Percentiles rank a stretch among this genome's conserved stretches.
Conservation (phyloP, 2,113 vertebrate genomes). For the Parotia lawesii region DNA sequence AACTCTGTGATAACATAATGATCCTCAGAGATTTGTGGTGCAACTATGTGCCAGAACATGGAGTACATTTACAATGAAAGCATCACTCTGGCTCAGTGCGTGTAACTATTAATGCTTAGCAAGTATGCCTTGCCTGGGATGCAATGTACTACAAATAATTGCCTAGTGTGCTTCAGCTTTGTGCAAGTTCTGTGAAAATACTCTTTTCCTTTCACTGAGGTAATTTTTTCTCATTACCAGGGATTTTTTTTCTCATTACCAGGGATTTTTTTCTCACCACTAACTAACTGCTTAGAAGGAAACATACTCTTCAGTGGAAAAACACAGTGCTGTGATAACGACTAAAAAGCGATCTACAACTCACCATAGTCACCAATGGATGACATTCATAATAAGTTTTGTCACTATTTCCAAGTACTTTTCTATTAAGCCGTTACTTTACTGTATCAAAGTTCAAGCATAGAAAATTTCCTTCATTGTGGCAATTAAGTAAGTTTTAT, state of each 20-base stretch:
- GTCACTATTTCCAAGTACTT: slow-evolving; percentile 28
- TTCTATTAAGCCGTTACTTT: background rate
- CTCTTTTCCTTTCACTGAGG: background rate
- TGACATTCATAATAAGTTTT: slow-evolving; percentile 21
- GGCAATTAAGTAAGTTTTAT: slow-evolving; percentile 27
- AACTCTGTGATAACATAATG: background rate
- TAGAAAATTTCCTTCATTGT: slow-evolving; percentile 21
- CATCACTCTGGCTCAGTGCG: background rate
- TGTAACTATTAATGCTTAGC: background rate
- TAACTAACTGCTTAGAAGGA: background rate
- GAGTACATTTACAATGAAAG: background rate
- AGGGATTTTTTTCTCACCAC: background rate
- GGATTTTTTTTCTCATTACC: background rate
- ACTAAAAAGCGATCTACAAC: background rate
- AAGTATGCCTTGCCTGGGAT: background rate
- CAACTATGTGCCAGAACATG: background rate
- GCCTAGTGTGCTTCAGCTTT: background rate
- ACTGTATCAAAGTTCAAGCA: slow-evolving; percentile 43
- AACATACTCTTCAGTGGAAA: background rate
- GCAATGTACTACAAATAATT: slow-evolving; percentile 3
- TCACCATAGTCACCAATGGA: background rate
- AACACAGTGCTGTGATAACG: background rate
- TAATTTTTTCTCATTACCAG: background rate
- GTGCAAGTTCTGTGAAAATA: background rate
- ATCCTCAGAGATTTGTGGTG: background rate